phyloP scores from a whole-genome alignment of 2,888 invertebrate species.

The Formica aserva region DNA sequence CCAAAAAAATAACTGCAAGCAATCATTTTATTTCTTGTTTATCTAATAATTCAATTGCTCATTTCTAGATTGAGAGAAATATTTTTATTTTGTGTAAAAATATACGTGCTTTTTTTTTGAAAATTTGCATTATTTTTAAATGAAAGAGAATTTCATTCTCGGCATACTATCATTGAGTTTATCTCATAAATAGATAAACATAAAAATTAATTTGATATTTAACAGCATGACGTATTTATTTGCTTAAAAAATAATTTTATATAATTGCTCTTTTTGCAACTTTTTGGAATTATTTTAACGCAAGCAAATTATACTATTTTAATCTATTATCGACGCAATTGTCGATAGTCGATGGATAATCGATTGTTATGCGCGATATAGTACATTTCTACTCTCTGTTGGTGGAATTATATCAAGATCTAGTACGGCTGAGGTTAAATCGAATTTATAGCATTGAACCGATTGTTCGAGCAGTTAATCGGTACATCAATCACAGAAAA shows the following conservation, averaged over 20 bases:
- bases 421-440: conserved; percentile 40
- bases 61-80: no score
- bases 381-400: neutral
- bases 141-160: neutral
- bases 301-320: neutral
- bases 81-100: no score
- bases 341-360: conserved; percentile 4
- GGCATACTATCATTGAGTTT: neutral
- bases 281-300: neutral
- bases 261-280: neutral
- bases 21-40: neutral
- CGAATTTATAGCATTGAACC: conserved; percentile 38
- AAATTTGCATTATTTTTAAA: neutral
- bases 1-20: neutral
- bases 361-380: neutral
- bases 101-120: neutral
- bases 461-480: conserved; percentile 43
- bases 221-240: neutral
- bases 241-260: neutral
- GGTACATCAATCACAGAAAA: conserved; percentile 44
- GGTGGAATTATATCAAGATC: conserved; percentile 41
- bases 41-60: neutral
- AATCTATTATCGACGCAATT: neutral
- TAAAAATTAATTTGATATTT: conserved; percentile 10
- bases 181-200: neutral